Conservation (phyloP, 2,113 vertebrate genomes). For the Pachyramphus minor region DNA sequence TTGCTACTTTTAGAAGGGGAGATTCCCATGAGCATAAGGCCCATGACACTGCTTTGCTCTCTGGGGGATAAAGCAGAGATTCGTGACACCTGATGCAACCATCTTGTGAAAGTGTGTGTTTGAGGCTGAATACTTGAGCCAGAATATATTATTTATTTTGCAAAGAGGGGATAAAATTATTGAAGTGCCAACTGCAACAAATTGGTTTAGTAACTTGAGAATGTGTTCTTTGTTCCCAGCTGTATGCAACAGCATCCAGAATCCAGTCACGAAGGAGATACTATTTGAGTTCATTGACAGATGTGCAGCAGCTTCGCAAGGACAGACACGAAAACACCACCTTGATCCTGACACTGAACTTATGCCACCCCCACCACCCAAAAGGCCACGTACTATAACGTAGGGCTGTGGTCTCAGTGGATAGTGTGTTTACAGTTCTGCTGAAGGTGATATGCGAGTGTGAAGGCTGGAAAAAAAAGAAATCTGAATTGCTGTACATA, state of each 20-base stretch:
- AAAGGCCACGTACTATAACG: constrained; percentile 80
- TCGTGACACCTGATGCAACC: not conserved
- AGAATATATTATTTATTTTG: not conserved
- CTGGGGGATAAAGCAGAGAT: not conserved
- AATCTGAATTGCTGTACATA: constrained; percentile 67
- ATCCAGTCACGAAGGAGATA: constrained; percentile 95
- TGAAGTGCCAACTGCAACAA: not conserved
- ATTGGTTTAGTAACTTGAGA: not conserved
- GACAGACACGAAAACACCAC: constrained; percentile 81
- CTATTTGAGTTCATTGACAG: constrained; percentile 91
- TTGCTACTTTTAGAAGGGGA: not conserved
- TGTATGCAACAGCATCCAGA: constrained; percentile 94
- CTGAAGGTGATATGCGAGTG: constrained; percentile 17
- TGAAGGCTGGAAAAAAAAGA: not conserved
- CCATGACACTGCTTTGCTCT: not conserved
- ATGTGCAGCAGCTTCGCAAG: constrained; percentile 76
- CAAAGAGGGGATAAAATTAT: not conserved
- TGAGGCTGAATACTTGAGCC: not conserved
- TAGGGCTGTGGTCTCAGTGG: constrained; percentile 46
- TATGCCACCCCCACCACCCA: constrained; percentile 95
- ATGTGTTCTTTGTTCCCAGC: constrained; percentile 73
- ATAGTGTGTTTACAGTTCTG: constrained; percentile 36
- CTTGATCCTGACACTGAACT: constrained; percentile 90
- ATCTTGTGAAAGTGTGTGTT: not conserved
- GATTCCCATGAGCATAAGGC: not conserved